These are phyloP conservation scores for Chymomyza costata DNA, from an alignment of 1,140 invertebrate genomes.

Conservation along the genomic window DNA sequence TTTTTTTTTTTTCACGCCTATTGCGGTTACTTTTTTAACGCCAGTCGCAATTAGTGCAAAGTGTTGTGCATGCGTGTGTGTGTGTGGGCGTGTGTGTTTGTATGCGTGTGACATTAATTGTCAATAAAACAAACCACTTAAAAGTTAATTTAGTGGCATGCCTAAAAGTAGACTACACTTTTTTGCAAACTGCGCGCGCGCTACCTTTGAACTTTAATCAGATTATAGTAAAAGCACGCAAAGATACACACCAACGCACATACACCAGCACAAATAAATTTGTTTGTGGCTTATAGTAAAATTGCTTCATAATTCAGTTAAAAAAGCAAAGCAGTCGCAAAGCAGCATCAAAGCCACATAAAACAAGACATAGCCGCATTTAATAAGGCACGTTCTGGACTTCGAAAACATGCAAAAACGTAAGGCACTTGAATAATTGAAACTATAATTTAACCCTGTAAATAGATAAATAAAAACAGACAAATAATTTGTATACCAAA, in stretches of 20 bases:
- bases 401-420: no score
- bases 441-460: no score
- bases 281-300: conserved; percentile 32
- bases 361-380: conserved; percentile 23
- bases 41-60: conserved; percentile 58
- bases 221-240: conserved; percentile 18
- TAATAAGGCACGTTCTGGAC: no score
- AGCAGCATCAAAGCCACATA: conserved; percentile 35
- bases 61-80: conserved; percentile 17
- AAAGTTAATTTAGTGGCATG: conserved; percentile 48
- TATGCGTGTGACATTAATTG: conserved; percentile 52
- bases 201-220: conserved; percentile 29
- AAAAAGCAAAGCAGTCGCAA: conserved; percentile 15
- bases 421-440: no score
- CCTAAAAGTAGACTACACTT: conserved; percentile 8
- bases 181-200: no score
- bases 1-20: conserved; percentile 7
- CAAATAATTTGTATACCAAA: no score
- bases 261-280: background rate
- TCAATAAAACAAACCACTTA: conserved; percentile 63
- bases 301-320: conserved; percentile 48
- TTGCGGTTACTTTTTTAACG: conserved; percentile 41
- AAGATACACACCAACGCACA: background rate
- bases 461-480: no score
- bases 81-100: background rate